A percentile compares a stretch with the other conserved stretches of the same genome.
phyloP scores from a whole-genome alignment of 2,113 vertebrate genomes.

The Cairina moschata region DNA sequence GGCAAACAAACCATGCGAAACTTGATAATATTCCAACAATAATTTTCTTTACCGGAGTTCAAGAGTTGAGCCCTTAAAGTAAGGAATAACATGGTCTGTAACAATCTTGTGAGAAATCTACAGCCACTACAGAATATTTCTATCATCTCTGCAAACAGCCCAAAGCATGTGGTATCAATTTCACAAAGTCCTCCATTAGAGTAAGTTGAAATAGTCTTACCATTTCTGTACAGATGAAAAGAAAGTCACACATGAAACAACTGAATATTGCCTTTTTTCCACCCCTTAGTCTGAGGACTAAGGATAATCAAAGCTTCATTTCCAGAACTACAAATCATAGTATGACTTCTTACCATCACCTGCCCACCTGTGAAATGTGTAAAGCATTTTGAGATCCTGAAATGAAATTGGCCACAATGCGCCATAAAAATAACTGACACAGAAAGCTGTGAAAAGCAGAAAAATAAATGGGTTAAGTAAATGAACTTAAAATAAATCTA shows the following conservation, averaged over 20 bases:
- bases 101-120: not conserved
- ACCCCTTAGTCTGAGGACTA: not conserved
- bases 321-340: not conserved
- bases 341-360: not conserved
- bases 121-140: not conserved
- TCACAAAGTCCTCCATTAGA: not conserved
- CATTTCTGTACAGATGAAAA: not conserved
- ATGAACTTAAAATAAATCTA: not conserved
- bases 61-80: not conserved
- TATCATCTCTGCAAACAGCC: not conserved
- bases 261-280: not conserved
- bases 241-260: not conserved
- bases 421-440: not conserved
- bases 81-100: not conserved
- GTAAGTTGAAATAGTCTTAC: not conserved
- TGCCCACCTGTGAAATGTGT: not conserved
- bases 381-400: not conserved
- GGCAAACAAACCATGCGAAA: not conserved
- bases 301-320: not conserved
- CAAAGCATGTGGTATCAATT: not conserved
- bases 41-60: not conserved
- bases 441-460: not conserved
- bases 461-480: not conserved
- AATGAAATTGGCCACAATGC: not conserved
- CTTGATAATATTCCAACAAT: not conserved